phyloP scores from a whole-genome alignment of 2,888 invertebrate species.

The Sussaba pulchella region DNA sequence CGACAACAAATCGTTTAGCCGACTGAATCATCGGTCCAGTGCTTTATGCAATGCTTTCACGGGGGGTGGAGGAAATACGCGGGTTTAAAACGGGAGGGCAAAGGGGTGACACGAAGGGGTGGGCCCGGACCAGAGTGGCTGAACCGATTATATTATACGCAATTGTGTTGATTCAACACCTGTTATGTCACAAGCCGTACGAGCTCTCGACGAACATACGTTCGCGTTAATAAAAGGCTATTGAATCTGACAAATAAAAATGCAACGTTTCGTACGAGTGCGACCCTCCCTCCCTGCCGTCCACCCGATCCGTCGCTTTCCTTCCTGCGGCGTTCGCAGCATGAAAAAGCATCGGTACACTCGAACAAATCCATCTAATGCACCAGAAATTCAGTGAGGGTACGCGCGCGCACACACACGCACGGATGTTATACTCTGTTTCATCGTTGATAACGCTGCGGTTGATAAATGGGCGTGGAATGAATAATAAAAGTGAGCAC shows the following conservation, averaged over 20 bases:
- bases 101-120: background rate
- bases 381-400: background rate
- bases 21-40: slow-evolving; percentile 30
- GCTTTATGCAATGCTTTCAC: background rate
- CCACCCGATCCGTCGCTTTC: no score
- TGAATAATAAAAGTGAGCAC: slow-evolving; percentile 58
- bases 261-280: background rate
- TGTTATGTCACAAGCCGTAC: background rate
- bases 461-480: slow-evolving; percentile 51
- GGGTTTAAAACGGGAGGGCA: background rate
- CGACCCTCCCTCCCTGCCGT: background rate
- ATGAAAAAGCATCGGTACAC: slow-evolving; percentile 12
- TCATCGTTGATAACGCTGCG: slow-evolving; percentile 53
- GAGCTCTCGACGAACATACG: background rate
- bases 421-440: slow-evolving; percentile 35
- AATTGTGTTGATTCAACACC: background rate
- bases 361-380: slow-evolving; percentile 23
- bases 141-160: background rate
- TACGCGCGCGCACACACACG: background rate
- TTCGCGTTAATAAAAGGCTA: slow-evolving; percentile 22
- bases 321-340: background rate
- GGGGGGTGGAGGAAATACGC: background rate
- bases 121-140: background rate
- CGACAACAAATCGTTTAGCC: slow-evolving; percentile 47
- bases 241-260: slow-evolving; percentile 8